These are phyloP conservation scores for Tapirus terrestris DNA, from an alignment of 2,113 vertebrate species.

Conservation along the genomic window DNA sequence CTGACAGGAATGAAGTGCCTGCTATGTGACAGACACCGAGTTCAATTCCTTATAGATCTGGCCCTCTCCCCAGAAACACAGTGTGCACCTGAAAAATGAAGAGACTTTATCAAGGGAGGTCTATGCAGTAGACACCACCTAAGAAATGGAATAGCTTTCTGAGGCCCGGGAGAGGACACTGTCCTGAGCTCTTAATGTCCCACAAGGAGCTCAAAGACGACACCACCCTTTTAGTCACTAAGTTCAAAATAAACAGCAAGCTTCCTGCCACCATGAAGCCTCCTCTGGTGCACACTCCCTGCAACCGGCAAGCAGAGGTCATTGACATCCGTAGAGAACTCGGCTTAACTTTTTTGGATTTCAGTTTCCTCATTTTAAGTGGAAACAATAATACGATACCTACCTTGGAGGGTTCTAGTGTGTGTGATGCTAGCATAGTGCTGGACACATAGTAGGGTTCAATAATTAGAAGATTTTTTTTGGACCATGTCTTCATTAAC, in stretches of 20 bases:
- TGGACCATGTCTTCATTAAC: not conserved
- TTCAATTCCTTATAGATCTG: not conserved
- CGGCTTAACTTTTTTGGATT: not conserved
- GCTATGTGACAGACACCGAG: not conserved
- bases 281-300: not conserved
- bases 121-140: not conserved
- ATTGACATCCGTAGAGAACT: not conserved
- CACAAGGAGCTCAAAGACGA: not conserved
- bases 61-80: not conserved
- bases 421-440: not conserved
- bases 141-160: not conserved
- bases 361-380: not conserved
- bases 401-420: not conserved
- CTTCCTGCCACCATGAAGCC: not conserved
- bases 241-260: not conserved
- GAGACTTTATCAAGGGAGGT: not conserved
- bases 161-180: not conserved
- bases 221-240: not conserved
- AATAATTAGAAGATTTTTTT: not conserved
- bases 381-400: not conserved
- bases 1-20: not conserved
- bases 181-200: not conserved
- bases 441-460: not conserved
- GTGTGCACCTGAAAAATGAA: not conserved
- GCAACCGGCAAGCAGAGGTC: not conserved